These are phyloP conservation scores for Eupsilia transversa DNA, from an alignment of 2,888 invertebrate species.

Conservation along the genomic window DNA sequence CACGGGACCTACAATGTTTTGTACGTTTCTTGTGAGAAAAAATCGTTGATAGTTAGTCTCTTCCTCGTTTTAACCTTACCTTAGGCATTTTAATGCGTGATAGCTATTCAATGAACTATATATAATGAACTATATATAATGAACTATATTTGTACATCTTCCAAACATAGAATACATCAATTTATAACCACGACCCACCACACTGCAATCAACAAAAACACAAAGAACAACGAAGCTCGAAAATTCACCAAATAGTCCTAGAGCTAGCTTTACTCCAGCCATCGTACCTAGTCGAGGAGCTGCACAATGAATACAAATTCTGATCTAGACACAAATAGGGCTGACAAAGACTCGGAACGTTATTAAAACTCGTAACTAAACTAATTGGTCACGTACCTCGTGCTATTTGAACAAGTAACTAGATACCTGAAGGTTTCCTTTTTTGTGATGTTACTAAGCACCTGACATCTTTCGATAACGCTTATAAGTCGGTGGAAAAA, in stretches of 20 bases:
- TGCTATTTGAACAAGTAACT: constrained; percentile 48
- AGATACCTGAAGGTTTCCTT: constrained; percentile 33
- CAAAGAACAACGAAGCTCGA: constrained; percentile 7
- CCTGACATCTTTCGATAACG: neutral
- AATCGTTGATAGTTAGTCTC: no score
- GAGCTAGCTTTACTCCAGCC: constrained; percentile 26
- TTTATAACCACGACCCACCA: neutral
- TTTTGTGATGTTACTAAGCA: constrained; percentile 23
- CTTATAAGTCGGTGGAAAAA: neutral
- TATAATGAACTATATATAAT: no score
- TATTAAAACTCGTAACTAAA: constrained; percentile 64
- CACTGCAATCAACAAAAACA: constrained; percentile 14
- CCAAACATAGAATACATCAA: neutral
- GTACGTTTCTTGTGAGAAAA: no score
- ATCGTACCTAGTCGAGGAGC: constrained; percentile 27
- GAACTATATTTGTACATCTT: no score
- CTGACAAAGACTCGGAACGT: constrained; percentile 40
- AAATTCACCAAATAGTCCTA: constrained; percentile 24
- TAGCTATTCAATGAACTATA: neutral
- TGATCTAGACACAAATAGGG: constrained; percentile 42
- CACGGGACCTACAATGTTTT: no score
- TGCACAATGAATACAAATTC: constrained; percentile 57
- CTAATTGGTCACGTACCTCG: constrained; percentile 61
- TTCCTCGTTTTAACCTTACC: no score
- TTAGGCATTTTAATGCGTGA: neutral